These are phyloP conservation scores for Enteromius thamalakanensis DNA, from an alignment of 2,797 vertebrate species.

Conservation along the genomic window DNA sequence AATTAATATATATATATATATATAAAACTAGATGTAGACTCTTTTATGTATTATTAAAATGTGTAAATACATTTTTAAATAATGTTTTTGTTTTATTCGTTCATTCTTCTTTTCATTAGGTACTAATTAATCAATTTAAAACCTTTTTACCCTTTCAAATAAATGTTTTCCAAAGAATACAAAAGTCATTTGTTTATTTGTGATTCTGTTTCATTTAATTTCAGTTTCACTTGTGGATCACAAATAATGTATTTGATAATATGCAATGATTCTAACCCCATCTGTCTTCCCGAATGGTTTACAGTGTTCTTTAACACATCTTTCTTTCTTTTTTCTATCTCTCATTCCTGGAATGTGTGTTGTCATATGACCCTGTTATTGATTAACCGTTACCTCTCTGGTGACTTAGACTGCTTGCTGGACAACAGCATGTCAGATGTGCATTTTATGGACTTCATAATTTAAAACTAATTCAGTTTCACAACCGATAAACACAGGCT, in stretches of 20 bases:
- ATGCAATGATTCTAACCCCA: background rate
- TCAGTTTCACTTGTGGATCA: background rate
- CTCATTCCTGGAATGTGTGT: constrained; percentile 66
- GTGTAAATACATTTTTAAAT: background rate
- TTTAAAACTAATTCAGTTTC: background rate
- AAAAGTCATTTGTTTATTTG: background rate
- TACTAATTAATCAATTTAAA: background rate
- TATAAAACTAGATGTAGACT: too few species aligned
- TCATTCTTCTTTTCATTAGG: background rate
- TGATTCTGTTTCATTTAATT: too few species aligned
- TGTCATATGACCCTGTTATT: constrained; percentile 67
- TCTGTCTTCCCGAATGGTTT: background rate
- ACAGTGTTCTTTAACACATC: background rate
- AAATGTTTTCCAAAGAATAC: background rate
- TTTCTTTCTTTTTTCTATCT: constrained; percentile 37
- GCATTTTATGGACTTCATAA: background rate
- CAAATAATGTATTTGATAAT: background rate
- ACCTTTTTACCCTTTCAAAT: background rate
- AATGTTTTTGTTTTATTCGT: background rate
- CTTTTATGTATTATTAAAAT: background rate
- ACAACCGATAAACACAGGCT: background rate
- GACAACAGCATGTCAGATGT: background rate
- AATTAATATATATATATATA: too few species aligned
- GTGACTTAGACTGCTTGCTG: background rate
- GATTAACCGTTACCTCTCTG: constrained; percentile 60